Conservation (phyloP, 2,113 vertebrate species). For the Speoplatyrhinus poulsoni region DNA sequence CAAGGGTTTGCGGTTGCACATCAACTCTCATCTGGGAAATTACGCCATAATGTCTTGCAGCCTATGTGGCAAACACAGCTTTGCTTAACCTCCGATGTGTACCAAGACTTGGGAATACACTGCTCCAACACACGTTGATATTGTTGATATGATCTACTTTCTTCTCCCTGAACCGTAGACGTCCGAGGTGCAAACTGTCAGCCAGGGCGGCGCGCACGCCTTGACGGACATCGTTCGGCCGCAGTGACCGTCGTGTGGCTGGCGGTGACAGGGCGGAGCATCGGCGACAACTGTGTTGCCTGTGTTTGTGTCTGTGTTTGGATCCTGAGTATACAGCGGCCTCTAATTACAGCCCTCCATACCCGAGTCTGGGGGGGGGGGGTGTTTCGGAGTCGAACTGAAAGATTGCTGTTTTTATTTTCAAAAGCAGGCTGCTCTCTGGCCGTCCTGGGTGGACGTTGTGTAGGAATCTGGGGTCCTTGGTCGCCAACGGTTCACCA, state of each 20-base stretch:
- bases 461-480: neutral
- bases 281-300: slow-evolving; percentile 20
- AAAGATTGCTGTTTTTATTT: slow-evolving; percentile 16
- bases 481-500: slow-evolving; percentile 7
- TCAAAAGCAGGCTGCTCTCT: slow-evolving; percentile 18
- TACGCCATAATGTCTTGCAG: slow-evolving; percentile 60
- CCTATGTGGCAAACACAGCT: slow-evolving; percentile 40
- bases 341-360: slow-evolving; percentile 56
- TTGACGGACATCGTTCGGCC: slow-evolving; percentile 56
- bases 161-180: neutral
- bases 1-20: slow-evolving; percentile 53
- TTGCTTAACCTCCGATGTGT: slow-evolving; percentile 38
- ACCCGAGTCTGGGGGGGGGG: slow-evolving; percentile 17
- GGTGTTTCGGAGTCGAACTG: neutral
- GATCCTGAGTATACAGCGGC: slow-evolving; percentile 43
- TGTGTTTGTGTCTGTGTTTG: slow-evolving; percentile 65
- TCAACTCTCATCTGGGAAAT: slow-evolving; percentile 57
- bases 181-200: slow-evolving; percentile 36
- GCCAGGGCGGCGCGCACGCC: slow-evolving; percentile 52
- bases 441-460: slow-evolving; percentile 30
- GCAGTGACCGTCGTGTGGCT: slow-evolving; percentile 62
- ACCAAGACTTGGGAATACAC: slow-evolving; percentile 19
- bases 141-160: neutral
- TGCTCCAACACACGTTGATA: slow-evolving; percentile 3
- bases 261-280: slow-evolving; percentile 50